These are phyloP conservation scores for Eptatretus burgeri DNA, from an alignment of 2,113 vertebrate genomes.

Conservation along the genomic window DNA sequence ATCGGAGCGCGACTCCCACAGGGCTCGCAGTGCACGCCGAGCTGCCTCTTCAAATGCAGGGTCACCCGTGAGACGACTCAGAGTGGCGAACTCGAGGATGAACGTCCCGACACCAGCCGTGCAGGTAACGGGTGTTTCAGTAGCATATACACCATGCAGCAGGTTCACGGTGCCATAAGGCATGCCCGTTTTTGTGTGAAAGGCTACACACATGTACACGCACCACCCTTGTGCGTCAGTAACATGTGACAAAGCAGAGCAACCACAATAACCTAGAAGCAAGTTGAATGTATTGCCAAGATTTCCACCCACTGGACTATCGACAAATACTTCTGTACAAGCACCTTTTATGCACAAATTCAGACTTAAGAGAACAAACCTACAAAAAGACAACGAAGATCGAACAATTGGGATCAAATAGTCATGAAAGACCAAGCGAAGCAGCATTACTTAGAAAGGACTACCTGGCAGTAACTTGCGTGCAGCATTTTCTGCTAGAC, in stretches of 20 bases:
- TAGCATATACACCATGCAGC: constrained; percentile 45
- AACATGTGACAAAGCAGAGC: background rate
- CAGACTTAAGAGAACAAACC: too few species aligned
- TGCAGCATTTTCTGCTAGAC: constrained; percentile 72
- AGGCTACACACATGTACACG: constrained; percentile 23
- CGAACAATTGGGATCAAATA: too few species aligned
- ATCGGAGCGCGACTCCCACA: constrained; percentile 64
- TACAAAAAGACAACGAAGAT: too few species aligned
- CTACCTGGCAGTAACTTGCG: constrained; percentile 65
- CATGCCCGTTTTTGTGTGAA: constrained; percentile 78
- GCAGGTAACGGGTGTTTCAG: constrained; percentile 74
- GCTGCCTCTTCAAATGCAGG: constrained; percentile 38
- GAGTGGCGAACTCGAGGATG: constrained; percentile 66
- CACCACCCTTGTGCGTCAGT: background rate
- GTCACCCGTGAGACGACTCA: constrained; percentile 72
- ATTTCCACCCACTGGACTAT: too few species aligned
- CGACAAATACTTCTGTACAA: too few species aligned
- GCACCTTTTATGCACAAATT: too few species aligned
- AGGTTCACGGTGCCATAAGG: constrained; percentile 86
- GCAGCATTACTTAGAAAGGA: too few species aligned
- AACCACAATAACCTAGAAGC: too few species aligned
- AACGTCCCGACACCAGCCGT: constrained; percentile 83
- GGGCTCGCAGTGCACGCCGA: constrained; percentile 33
- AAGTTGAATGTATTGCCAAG: too few species aligned
- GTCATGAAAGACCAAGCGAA: too few species aligned